phyloP scores from a whole-genome alignment of 2,888 invertebrate genomes.

The Acleris holmiana region DNA sequence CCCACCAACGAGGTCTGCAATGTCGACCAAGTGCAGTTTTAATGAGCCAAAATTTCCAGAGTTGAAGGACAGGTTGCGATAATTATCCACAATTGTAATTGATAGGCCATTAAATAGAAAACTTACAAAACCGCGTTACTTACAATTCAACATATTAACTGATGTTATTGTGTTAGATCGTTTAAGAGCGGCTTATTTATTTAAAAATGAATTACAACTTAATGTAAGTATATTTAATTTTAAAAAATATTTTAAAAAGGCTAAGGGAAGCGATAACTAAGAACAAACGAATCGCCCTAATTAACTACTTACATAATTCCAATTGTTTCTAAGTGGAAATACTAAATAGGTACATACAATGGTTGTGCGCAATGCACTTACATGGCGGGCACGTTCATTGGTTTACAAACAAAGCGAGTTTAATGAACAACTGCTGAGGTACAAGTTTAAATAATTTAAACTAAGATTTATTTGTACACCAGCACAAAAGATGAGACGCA shows the following conservation, averaged over 20 bases:
- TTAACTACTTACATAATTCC: slow-evolving; percentile 52
- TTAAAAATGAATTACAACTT: background rate
- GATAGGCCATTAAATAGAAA: no score
- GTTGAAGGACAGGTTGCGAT: no score
- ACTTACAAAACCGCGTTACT: slow-evolving; percentile 46
- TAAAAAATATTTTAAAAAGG: background rate
- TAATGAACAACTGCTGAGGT: slow-evolving; percentile 19
- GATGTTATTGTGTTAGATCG: no score
- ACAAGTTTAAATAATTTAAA: slow-evolving; percentile 7
- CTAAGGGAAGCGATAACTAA: slow-evolving; percentile 36
- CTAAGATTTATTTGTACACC: slow-evolving; percentile 1
- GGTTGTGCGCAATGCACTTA: slow-evolving; percentile 32
- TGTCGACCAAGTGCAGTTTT: no score
- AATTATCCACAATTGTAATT: no score
- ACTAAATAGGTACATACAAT: slow-evolving; percentile 39
- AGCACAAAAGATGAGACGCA: slow-evolving; percentile 20
- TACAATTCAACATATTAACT: no score
- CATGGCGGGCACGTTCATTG: slow-evolving; percentile 26
- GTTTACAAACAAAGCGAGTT: slow-evolving; percentile 32
- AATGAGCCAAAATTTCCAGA: no score
- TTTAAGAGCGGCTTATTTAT: background rate
- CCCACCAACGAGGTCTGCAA: no score
- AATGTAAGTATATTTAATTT: background rate
- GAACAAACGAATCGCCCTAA: slow-evolving; percentile 46
- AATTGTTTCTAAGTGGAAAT: slow-evolving; percentile 42